These are phyloP conservation scores for Gymnosoma rotundatum DNA, from an alignment of 2,888 invertebrate genomes.

Conservation along the genomic window DNA sequence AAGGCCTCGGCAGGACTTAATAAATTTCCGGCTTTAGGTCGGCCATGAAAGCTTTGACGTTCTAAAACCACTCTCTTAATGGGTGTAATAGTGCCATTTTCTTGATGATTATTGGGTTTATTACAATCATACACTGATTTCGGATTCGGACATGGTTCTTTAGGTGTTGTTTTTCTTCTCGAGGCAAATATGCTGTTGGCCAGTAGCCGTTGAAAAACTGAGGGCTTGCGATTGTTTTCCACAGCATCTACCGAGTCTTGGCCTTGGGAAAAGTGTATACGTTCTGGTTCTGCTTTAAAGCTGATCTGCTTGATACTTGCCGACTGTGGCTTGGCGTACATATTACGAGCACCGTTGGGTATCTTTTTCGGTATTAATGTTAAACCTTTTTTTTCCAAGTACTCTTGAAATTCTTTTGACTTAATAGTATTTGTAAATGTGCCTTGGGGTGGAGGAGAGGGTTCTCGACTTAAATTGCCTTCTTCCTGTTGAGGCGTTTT, in stretches of 20 bases:
- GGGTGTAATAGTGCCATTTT: conserved; percentile 73
- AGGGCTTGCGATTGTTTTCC: conserved; percentile 78
- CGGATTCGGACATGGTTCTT: conserved; percentile 75
- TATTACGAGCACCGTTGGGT: conserved; percentile 71
- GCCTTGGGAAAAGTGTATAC: conserved; percentile 71
- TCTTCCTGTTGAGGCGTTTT: conserved; percentile 35
- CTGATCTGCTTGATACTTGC: conserved; percentile 60
- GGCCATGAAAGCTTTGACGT: conserved; percentile 76
- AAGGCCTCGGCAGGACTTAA: conserved; percentile 71
- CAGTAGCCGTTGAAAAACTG: conserved; percentile 79
- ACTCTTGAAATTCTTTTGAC: conserved; percentile 81
- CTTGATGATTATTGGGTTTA: conserved; percentile 62
- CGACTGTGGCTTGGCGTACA: conserved; percentile 59
- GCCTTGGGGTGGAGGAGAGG: conserved; percentile 68
- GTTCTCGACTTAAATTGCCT: conserved; percentile 48
- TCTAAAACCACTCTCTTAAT: conserved; percentile 80
- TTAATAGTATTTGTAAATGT: conserved; percentile 81
- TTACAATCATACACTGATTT: conserved; percentile 73
- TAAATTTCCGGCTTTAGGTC: conserved; percentile 72
- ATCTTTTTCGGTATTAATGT: conserved; percentile 77
- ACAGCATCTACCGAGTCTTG: conserved; percentile 71
- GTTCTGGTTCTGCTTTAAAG: conserved; percentile 67
- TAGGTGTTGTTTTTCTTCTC: conserved; percentile 80
- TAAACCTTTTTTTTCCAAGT: conserved; percentile 80
- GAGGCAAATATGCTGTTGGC: conserved; percentile 80